phyloP scores from a whole-genome alignment of 2,888 invertebrate species.

The Clitarchus hookeri region DNA sequence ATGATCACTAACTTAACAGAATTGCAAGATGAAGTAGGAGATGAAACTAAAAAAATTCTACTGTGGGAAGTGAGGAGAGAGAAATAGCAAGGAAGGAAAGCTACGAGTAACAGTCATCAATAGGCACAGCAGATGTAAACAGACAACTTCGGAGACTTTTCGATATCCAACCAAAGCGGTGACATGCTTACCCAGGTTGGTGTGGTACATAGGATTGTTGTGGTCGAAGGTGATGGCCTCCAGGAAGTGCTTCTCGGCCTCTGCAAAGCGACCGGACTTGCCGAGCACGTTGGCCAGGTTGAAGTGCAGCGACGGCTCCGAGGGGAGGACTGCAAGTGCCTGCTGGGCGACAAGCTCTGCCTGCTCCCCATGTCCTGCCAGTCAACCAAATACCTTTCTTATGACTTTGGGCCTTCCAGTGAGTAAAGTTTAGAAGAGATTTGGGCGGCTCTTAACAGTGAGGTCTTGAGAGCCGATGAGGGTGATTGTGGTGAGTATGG shows the following conservation, averaged over 20 bases:
- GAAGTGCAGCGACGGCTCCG: conserved; percentile 79
- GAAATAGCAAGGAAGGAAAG: too few species aligned
- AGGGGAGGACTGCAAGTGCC: conserved; percentile 72
- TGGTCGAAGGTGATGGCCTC: conserved; percentile 72
- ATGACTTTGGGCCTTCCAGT: background rate
- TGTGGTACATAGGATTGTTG: conserved; percentile 78
- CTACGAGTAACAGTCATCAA: background rate
- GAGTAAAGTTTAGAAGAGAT: too few species aligned
- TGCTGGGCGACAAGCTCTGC: conserved; percentile 72
- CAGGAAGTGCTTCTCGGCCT: conserved; percentile 82
- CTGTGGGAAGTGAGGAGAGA: too few species aligned
- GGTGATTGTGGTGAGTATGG: too few species aligned
- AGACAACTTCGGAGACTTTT: background rate
- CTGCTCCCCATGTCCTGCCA: conserved; percentile 64
- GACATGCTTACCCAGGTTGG: conserved; percentile 76
- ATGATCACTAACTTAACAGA: too few species aligned
- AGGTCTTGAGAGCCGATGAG: too few species aligned
- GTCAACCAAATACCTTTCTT: background rate
- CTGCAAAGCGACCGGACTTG: conserved; percentile 73
- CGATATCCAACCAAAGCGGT: background rate
- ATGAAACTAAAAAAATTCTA: too few species aligned
- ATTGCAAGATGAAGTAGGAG: too few species aligned
- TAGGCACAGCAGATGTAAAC: background rate
- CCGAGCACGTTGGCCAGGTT: conserved; percentile 88
- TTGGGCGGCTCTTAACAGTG: too few species aligned